Percentiles rank a stretch among this genome's conserved stretches.
These are phyloP conservation scores for Canis aureus DNA, from an alignment of 2,113 vertebrate genomes.

Conservation along the genomic window DNA sequence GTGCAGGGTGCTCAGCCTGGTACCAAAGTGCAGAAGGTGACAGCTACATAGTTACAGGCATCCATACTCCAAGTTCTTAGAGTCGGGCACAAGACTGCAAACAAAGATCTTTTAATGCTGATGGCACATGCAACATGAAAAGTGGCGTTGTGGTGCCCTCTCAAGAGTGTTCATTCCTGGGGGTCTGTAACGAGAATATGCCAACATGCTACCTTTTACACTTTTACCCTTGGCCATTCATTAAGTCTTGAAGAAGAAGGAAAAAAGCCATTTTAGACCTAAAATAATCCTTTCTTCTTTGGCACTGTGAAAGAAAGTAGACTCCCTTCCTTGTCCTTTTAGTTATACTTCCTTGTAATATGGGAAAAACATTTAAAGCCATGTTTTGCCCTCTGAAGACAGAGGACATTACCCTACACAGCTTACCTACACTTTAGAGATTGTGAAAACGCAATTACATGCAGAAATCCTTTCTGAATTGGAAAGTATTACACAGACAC, in stretches of 20 bases:
- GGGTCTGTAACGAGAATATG: neutral
- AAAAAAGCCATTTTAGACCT: neutral
- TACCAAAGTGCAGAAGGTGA: neutral
- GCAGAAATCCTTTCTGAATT: neutral
- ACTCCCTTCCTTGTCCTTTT: neutral
- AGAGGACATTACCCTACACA: neutral
- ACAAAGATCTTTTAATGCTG: neutral
- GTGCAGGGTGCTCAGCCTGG: neutral
- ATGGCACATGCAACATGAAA: neutral
- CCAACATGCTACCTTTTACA: neutral
- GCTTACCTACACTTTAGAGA: neutral
- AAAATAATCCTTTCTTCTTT: conserved; percentile 36
- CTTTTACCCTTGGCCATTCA: neutral
- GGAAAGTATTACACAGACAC: neutral
- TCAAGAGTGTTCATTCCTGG: neutral
- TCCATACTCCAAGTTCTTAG: neutral
- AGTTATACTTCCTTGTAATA: neutral
- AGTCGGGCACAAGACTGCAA: neutral
- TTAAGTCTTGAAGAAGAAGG: neutral
- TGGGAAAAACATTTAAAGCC: neutral
- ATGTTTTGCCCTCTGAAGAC: neutral
- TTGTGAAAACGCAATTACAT: neutral
- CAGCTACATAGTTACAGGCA: neutral
- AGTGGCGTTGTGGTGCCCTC: neutral
- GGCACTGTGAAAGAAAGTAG: neutral